Base-by-base conservation (phyloP, 2,113 vertebrate species). In the Entosphenus tridentatus region DNA sequence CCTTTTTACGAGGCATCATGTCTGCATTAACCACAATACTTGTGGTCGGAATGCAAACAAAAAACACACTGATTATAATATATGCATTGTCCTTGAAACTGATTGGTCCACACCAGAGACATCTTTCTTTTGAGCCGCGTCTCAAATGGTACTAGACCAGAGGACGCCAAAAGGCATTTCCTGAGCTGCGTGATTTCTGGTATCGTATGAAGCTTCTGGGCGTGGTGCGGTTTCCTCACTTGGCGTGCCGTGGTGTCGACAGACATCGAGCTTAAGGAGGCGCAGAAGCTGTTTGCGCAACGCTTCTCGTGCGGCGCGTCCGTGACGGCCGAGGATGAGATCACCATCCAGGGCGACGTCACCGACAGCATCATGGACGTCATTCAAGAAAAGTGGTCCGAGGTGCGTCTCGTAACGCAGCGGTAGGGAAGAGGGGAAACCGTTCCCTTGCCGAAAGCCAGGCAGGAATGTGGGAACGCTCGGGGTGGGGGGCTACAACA, bases 331-430 rank as follows among this genome's bases (percentile, higher is more conserved):
- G 93, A 98, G 76, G 93, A 98, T 56, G 93, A 98, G 78, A 96
- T 98, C 73, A 96, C 96, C 79, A 98, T 98, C 85, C 93, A 98
- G 87, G 93, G 93, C 76, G 93, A 98, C 78, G 96, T 98, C 73
- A 98, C 93, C 77, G 93, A 98, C 62, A 92, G 96, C 80, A 95
- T 98, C 12, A 89, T 95, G 6, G 92, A 96, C 62, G 92, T 96
- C 65, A 96, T 98, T 78, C 93, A 98, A 76, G 91, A 98, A 76
- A 96, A 96, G 76, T 98, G 93, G 93, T 84, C 92, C 68, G 92
- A 98, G 86, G 93, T 93, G 75, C 79, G 74, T 69, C 4, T 54
- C 39, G 39, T 39, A 39, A 1, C 8, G 14, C 2, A 9, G n/a
- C 54, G 11, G 12, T 56, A 68, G 6, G 8, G 9, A 8, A 54